A percentile compares a stretch with the other conserved stretches of the same genome.
Conservation (phyloP, 1,140 invertebrate genomes). For the Steinernema khuongi region DNA sequence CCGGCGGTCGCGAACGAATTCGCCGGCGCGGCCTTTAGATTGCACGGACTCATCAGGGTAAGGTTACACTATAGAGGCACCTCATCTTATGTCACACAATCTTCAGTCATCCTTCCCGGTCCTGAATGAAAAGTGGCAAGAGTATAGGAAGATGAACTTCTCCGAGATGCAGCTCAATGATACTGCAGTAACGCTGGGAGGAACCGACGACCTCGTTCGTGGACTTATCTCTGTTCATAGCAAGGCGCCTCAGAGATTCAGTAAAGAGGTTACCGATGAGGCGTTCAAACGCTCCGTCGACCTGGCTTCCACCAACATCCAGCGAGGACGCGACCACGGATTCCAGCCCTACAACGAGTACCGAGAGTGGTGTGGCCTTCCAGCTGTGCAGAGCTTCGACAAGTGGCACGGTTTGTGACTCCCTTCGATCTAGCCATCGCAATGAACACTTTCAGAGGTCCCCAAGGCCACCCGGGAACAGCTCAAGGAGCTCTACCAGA, state of each 20-base stretch:
- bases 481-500: no score
- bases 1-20: constrained; percentile 33
- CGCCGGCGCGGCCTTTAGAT: constrained; percentile 30
- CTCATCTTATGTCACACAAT: constrained; percentile 25
- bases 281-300: constrained; percentile 62
- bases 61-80: no score
- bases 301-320: constrained; percentile 63
- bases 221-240: constrained; percentile 31
- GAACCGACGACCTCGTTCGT: constrained; percentile 25
- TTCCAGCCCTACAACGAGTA: no score
- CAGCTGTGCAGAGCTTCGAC: no score
- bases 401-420: no score
- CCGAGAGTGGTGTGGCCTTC: no score
- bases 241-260: constrained; percentile 27
- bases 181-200: neutral
- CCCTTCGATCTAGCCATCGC: no score
- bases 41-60: no score
- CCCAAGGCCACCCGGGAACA: constrained; percentile 17
- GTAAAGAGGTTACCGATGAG: constrained; percentile 35
- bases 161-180: neutral
- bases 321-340: no score
- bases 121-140: constrained; percentile 23
- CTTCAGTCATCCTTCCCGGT: constrained; percentile 30
- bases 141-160: constrained; percentile 5
- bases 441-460: no score